phyloP scores from a whole-genome alignment of 2,797 vertebrate species.

The Argentina silus region DNA sequence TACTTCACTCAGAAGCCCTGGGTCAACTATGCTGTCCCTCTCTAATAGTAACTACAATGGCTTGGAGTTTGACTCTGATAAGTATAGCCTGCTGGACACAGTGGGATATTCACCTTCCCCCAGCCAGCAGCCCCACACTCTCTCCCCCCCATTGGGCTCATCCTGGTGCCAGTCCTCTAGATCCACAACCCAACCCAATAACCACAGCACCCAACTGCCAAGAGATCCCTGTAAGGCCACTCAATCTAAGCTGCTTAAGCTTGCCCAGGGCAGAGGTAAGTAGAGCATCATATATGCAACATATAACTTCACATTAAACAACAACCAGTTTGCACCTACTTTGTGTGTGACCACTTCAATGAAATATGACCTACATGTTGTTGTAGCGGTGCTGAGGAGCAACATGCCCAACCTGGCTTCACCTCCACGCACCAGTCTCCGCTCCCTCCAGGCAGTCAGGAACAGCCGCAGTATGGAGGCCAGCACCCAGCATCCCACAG shows the following conservation, averaged over 20 bases:
- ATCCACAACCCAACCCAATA: slow-evolving; percentile 20
- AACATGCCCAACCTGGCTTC: slow-evolving; percentile 70
- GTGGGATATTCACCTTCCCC: neutral
- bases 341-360: neutral
- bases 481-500: slow-evolving; percentile 63
- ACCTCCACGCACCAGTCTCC: slow-evolving; percentile 75
- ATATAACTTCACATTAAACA: neutral
- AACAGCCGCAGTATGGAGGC: slow-evolving; percentile 80
- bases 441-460: slow-evolving; percentile 78
- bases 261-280: slow-evolving; percentile 75
- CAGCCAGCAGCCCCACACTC: slow-evolving; percentile 1
- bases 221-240: slow-evolving; percentile 74
- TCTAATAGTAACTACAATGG: slow-evolving; percentile 18
- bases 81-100: slow-evolving; percentile 29
- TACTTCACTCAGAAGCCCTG: slow-evolving; percentile 8
- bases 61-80: slow-evolving; percentile 8
- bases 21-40: slow-evolving; percentile 16
- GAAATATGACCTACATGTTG: slow-evolving; percentile 15
- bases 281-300: neutral
- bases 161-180: slow-evolving; percentile 7
- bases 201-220: slow-evolving; percentile 68
- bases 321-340: neutral
- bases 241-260: slow-evolving; percentile 80
- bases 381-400: slow-evolving; percentile 66
- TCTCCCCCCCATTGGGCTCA: slow-evolving; percentile 11